Base-by-base conservation (phyloP, 1,140 invertebrate species). In the Ceratoteleas bidentatus region DNA sequence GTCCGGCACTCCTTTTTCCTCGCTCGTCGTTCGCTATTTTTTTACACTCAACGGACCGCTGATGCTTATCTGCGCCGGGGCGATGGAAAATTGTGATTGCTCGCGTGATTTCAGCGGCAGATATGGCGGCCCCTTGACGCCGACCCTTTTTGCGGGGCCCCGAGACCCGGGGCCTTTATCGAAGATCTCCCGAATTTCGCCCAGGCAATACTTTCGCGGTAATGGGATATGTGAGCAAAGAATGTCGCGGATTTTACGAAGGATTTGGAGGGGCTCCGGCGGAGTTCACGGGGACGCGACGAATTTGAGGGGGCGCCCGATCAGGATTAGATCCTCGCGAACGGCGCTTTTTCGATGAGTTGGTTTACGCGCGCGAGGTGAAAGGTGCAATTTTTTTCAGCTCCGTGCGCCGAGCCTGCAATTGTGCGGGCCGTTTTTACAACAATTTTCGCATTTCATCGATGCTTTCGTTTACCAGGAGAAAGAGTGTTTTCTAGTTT, bases 51-150 rank as follows among this genome's bases (percentile, higher is more conserved):
- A 53, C 53, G 57, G 43, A 49, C 60, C 64, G 58, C 49, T 53
- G 77, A 81, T 81, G 58, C 43, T 81, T 81, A 81, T 81, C 77
- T 54, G 3, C 24, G 77, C 62, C 70, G 70, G 70, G 61, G 57
- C 70, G 77, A 81, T 72, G 77, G 57, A 74, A 81, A 81, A 75
- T 75, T 75, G 78, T 53, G 70, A 80, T 81, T 64, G 77, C 77
- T 75, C 70, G 70, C 70, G 70, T 75, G 78, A 81, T 81, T 65
- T 60, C 70, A 69, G 73, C 64, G 61, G 77, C 77, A 80, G 77
- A 80, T 80, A 73, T 80, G 77, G 77, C 77, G 77, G 77, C 77
- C 54, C 70, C 70, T 81, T 74, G 77, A 81, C 77, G 77, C 77
- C 57, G 62, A 47, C 40, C 43, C 65, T 43, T 69, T 52, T 66